A percentile compares a stretch with the other conserved stretches of the same genome.
phyloP scores from a whole-genome alignment of 2,113 vertebrate species.

The Phylloscopus trochiloides region DNA sequence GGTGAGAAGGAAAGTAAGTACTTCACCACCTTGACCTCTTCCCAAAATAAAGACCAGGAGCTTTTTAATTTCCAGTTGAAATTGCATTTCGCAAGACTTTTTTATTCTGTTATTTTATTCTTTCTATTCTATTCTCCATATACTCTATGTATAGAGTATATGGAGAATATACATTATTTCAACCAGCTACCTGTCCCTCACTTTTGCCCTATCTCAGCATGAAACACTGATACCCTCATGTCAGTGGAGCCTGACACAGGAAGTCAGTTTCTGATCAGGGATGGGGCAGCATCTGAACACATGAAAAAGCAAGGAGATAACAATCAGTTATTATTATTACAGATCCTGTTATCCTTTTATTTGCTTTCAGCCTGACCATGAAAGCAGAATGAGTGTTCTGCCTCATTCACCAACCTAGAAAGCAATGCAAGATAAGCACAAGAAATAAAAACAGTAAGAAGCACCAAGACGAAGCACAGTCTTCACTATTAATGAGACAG shows the following conservation, averaged over 20 bases:
- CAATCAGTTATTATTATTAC: not conserved
- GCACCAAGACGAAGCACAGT: not conserved
- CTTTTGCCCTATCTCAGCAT: not conserved
- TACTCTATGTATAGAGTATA: not conserved
- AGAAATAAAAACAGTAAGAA: not conserved
- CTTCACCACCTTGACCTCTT: not conserved
- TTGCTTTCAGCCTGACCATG: not conserved
- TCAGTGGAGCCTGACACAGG: not conserved
- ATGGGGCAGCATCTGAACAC: not conserved
- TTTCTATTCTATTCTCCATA: not conserved
- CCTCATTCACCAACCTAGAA: not conserved
- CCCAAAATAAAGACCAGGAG: not conserved
- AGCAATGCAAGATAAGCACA: not conserved
- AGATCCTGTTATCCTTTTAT: not conserved
- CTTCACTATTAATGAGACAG: not conserved
- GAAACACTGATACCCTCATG: not conserved
- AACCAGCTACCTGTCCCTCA: not conserved
- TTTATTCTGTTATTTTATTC: not conserved
- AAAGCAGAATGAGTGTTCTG: not conserved
- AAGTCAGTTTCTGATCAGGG: not conserved
- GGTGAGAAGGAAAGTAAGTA: not conserved
- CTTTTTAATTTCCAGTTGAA: not conserved
- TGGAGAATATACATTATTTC: not conserved
- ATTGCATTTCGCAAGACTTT: not conserved
- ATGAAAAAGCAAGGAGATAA: not conserved